These are phyloP conservation scores for Delphinus delphis DNA, from an alignment of 2,113 vertebrate species.

Conservation along the genomic window DNA sequence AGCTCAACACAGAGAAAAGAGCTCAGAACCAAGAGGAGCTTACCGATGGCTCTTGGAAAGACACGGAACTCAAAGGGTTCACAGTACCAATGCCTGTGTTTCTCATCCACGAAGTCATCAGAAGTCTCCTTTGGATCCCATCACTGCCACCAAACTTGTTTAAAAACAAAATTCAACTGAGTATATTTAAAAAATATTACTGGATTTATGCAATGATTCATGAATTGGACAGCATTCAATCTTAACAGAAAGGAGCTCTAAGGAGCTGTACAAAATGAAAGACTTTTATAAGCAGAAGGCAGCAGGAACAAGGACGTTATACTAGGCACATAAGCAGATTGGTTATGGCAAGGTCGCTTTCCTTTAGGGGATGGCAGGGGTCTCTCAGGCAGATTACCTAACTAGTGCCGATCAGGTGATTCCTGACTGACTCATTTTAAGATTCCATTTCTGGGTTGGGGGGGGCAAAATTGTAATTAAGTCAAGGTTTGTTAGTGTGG, in stretches of 20 bases:
- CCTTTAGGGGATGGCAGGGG: neutral
- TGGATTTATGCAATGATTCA: neutral
- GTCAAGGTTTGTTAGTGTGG: neutral
- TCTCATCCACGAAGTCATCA: neutral
- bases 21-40: neutral
- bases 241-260: neutral
- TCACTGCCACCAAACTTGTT: neutral
- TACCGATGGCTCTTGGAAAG: neutral
- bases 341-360: neutral
- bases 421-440: neutral
- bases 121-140: neutral
- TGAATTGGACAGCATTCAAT: neutral
- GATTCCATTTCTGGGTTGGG: neutral
- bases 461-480: neutral
- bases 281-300: neutral
- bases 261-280: neutral
- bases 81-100: neutral
- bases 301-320: neutral
- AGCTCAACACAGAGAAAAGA: neutral
- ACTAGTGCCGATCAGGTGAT: neutral
- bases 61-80: neutral
- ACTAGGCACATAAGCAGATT: neutral
- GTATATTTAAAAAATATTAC: neutral
- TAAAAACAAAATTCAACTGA: neutral
- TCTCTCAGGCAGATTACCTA: neutral